Evolutionary conservation across 2,797 vertebrate species (phyloP).

Genomic region (Diplodus puntazzo): DNA sequence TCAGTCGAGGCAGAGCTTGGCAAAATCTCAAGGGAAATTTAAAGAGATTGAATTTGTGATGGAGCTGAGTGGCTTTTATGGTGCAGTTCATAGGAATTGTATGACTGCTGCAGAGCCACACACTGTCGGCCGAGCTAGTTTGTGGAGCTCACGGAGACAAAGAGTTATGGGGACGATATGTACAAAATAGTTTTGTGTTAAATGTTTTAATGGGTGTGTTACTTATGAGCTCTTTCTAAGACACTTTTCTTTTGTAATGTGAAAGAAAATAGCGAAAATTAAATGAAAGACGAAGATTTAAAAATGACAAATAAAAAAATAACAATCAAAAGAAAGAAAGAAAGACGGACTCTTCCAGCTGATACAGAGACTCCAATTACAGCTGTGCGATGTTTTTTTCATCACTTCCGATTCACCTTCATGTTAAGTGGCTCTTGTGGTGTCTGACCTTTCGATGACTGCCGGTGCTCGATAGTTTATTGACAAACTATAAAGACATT

Average conservation of each 20-base stretch:
- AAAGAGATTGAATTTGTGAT: slow-evolving; percentile 54
- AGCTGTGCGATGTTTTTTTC: slow-evolving; percentile 36
- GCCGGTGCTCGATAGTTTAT: slow-evolving; percentile 56
- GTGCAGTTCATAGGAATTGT: slow-evolving; percentile 20
- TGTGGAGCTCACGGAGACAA: slow-evolving; percentile 1
- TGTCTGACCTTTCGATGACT: slow-evolving; percentile 63
- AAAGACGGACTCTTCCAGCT: background rate
- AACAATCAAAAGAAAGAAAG: background rate
- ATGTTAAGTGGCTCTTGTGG: slow-evolving; percentile 28
- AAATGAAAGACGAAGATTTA: no score
- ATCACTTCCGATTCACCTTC: slow-evolving; percentile 27
- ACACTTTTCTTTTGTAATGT: background rate
- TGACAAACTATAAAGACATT: slow-evolving; percentile 54
- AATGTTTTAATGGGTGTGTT: no score
- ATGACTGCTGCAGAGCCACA: slow-evolving; percentile 51
- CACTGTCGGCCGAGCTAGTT: slow-evolving; percentile 17
- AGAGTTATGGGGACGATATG: background rate
- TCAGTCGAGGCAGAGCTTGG: slow-evolving; percentile 43
- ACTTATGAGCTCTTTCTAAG: no score
- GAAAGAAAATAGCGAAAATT: background rate
- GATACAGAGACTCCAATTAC: slow-evolving; percentile 2
- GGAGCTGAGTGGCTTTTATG: slow-evolving; percentile 46
- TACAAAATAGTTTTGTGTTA: no score
- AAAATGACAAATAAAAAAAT: no score
- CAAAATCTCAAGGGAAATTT: slow-evolving; percentile 62